A percentile compares a stretch with the other conserved stretches of the same genome.
Evolutionary conservation across 1,140 invertebrate genomes (phyloP).

Genomic region (Aphelinus atriplicis): DNA sequence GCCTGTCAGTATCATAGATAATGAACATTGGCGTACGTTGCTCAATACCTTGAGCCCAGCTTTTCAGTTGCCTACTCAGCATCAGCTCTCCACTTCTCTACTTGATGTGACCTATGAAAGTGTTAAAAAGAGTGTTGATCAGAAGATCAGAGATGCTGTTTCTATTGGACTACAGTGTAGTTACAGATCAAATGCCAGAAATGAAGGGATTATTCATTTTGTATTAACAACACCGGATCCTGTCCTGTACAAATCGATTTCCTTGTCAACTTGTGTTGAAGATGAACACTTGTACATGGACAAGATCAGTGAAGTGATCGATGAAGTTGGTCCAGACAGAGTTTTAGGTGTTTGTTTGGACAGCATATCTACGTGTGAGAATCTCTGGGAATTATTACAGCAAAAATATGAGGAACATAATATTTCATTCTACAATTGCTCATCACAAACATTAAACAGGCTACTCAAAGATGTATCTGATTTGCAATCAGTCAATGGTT

Average conservation of each 20-base stretch:
- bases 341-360: slow-evolving; percentile 48
- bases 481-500: slow-evolving; percentile 27
- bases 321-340: slow-evolving; percentile 48
- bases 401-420: slow-evolving; percentile 43
- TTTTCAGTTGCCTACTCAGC: slow-evolving; percentile 41
- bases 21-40: slow-evolving; percentile 43
- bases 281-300: slow-evolving; percentile 45
- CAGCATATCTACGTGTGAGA: slow-evolving; percentile 48
- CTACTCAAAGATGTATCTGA: slow-evolving; percentile 41
- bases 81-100: slow-evolving; percentile 41
- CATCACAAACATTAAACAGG: slow-evolving; percentile 42
- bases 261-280: slow-evolving; percentile 43
- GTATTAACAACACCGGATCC: slow-evolving; percentile 50
- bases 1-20: slow-evolving; percentile 40
- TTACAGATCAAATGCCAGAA: slow-evolving; percentile 51
- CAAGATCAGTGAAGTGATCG: slow-evolving; percentile 46
- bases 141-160: slow-evolving; percentile 38
- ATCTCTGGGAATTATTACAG: slow-evolving; percentile 43
- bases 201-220: slow-evolving; percentile 52
- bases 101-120: slow-evolving; percentile 40
- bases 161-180: slow-evolving; percentile 49
- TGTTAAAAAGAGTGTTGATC: slow-evolving; percentile 37
- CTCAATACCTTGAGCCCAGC: slow-evolving; percentile 42
- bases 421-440: slow-evolving; percentile 44
- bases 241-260: slow-evolving; percentile 48